Conservation (phyloP, 2,888 invertebrate genomes). For the Agonopterix arenella region DNA sequence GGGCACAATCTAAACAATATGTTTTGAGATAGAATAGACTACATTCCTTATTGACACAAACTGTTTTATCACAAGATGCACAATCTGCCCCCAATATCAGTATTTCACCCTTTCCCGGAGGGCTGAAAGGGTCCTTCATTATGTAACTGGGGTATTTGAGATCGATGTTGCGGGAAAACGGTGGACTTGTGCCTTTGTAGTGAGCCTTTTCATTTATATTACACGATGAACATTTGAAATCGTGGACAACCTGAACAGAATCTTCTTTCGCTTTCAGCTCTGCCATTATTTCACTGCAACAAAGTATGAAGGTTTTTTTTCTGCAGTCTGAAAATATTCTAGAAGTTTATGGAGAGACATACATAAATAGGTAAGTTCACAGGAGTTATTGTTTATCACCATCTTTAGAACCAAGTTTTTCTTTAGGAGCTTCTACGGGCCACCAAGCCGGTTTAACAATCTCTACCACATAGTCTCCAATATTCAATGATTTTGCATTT, state of each 20-base stretch:
- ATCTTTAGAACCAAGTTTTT: conserved; percentile 45
- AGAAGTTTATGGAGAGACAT: conserved; percentile 1
- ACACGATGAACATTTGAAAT: conserved; percentile 82
- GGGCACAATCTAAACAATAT: conserved; percentile 85
- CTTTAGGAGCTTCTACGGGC: conserved; percentile 84
- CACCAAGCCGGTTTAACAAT: conserved; percentile 87
- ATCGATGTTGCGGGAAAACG: conserved; percentile 81
- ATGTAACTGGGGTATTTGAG: conserved; percentile 86
- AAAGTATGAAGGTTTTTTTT: not conserved
- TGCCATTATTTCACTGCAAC: conserved; percentile 46
- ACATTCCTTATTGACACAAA: conserved; percentile 85
- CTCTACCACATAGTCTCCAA: conserved; percentile 74
- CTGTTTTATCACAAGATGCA: conserved; percentile 78
- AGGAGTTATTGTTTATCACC: conserved; percentile 15
- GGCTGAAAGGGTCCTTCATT: conserved; percentile 90
- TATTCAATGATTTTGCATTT: conserved; percentile 71
- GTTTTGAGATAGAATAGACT: conserved; percentile 87
- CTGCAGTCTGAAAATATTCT: too few species aligned
- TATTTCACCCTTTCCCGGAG: conserved; percentile 84
- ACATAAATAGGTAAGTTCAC: conserved; percentile 9
- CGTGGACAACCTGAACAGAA: conserved; percentile 31
- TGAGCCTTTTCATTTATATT: conserved; percentile 82
- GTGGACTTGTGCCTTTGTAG: conserved; percentile 85
- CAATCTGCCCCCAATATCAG: conserved; percentile 88
- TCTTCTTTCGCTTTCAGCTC: conserved; percentile 36